Evolutionary conservation across 2,797 vertebrate genomes (phyloP).

Genomic region (Bovichtus diacanthus): DNA sequence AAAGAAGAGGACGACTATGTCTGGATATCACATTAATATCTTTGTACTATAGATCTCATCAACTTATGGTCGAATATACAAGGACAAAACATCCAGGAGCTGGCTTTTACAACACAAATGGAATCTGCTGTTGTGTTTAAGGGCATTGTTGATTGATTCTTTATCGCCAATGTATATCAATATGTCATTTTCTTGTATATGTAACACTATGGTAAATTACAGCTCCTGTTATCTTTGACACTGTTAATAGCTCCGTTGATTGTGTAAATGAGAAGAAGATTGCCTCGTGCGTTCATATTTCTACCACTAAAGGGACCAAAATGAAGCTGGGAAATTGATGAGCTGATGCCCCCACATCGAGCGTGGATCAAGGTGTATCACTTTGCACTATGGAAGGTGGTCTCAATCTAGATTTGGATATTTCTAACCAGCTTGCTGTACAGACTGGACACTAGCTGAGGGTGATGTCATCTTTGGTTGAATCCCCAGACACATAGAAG

Average conservation of each 20-base stretch:
- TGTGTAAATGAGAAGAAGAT: background rate
- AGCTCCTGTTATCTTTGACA: background rate
- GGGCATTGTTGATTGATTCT: background rate
- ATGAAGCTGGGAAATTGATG: background rate
- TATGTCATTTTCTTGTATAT: background rate
- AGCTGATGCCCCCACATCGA: background rate
- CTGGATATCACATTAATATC: background rate
- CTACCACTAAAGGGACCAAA: conserved; percentile 11
- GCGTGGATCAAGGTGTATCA: background rate
- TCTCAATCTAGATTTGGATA: background rate
- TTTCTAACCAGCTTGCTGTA: background rate
- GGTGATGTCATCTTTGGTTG: background rate
- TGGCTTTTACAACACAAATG: background rate
- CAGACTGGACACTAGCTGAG: background rate
- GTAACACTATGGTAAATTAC: conserved; percentile 11
- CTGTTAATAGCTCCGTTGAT: conserved; percentile 1
- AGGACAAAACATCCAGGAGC: conserved; percentile 1
- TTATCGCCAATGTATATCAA: background rate
- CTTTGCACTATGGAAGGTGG: background rate
- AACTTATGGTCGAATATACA: background rate
- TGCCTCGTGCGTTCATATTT: background rate
- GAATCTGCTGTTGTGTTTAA: background rate
- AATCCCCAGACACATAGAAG: background rate
- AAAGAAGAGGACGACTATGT: conserved; percentile 4
- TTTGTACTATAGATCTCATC: background rate